phyloP scores from a whole-genome alignment of 2,113 vertebrate species.

The Lepidothrix coronata region DNA sequence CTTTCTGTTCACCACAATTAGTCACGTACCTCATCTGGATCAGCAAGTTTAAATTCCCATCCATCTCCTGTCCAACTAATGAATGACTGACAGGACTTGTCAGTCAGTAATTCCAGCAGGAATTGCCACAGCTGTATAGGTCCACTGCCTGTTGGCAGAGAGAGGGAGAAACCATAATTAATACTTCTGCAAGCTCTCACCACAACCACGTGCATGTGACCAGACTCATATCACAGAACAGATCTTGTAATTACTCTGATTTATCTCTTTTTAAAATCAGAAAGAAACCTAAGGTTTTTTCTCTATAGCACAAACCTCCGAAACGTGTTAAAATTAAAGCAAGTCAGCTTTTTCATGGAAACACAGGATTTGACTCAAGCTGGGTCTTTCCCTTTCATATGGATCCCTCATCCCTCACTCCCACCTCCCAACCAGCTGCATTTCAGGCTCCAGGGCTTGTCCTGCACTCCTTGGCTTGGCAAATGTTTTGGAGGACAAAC shows the following conservation, averaged over 20 bases:
- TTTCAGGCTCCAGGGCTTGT: not conserved
- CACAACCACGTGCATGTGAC: not conserved
- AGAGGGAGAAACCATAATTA: not conserved
- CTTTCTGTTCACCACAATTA: not conserved
- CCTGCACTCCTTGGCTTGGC: not conserved
- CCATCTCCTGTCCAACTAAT: constrained; percentile 91
- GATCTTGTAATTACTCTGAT: not conserved
- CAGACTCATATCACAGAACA: not conserved
- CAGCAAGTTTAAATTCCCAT: constrained; percentile 90
- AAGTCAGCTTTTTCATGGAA: not conserved
- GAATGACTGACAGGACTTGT: constrained; percentile 86
- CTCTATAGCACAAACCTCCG: not conserved
- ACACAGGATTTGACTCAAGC: not conserved
- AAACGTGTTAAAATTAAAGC: not conserved
- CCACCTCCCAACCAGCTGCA: not conserved
- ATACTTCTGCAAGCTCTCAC: not conserved
- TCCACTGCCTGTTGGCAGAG: constrained; percentile 79
- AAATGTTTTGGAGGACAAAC: not conserved
- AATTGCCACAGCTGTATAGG: constrained; percentile 93
- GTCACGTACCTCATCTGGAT: constrained; percentile 85
- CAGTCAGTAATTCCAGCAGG: constrained; percentile 86
- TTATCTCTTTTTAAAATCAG: not conserved
- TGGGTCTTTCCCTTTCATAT: not conserved
- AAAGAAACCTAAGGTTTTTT: not conserved
- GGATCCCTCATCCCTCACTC: not conserved